Percentiles rank a stretch among this genome's conserved stretches.
Conservation (phyloP, 2,113 vertebrate species). For the western clawed frog (Xenopus tropicalis) region UCB_Xtro_10.0 CM004451.2:6930001-6930500, state of each 20-base stretch:
- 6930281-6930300: slow-evolving; percentile 62
- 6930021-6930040: slow-evolving; percentile 55
- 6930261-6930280: slow-evolving; percentile 61
- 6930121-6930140: slow-evolving; percentile 60
- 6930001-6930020: slow-evolving; percentile 26
- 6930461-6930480: slow-evolving; percentile 67
- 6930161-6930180: slow-evolving; percentile 56
- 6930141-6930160: slow-evolving; percentile 57
- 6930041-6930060: slow-evolving; percentile 54
- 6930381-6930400: slow-evolving; percentile 61
- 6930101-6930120: slow-evolving; percentile 56
- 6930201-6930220: slow-evolving; percentile 35
- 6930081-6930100: slow-evolving; percentile 50
- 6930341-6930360: slow-evolving; percentile 71
- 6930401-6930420: slow-evolving; percentile 70
- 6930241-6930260: slow-evolving; percentile 60
- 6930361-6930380: slow-evolving; percentile 67
- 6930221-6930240: slow-evolving; percentile 47
- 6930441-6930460: slow-evolving; percentile 51
- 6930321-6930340: slow-evolving; percentile 61
- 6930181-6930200: slow-evolving; percentile 58
- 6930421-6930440: slow-evolving; percentile 60
- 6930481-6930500: slow-evolving; percentile 68
- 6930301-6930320: slow-evolving; percentile 56
- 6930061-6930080: slow-evolving; percentile 45